These are phyloP conservation scores for Sebastes iracundus DNA, from an alignment of 2,797 vertebrate species.

Conservation along the genomic window DNA sequence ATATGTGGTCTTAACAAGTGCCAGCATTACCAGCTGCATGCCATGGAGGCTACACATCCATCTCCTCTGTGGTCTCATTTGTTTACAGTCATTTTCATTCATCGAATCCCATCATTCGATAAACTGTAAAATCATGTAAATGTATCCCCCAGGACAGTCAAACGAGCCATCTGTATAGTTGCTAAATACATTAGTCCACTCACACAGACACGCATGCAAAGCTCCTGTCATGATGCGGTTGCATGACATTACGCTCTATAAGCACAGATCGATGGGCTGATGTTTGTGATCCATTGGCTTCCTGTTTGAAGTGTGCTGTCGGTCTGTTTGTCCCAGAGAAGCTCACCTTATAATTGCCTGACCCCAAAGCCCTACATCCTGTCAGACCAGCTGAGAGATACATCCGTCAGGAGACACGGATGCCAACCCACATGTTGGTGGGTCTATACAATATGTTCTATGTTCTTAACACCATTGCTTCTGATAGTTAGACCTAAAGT, in stretches of 20 bases:
- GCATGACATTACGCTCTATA: slow-evolving; percentile 25
- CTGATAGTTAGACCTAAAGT: neutral
- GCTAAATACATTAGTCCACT: neutral
- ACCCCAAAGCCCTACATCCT: slow-evolving; percentile 2
- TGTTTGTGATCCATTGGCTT: slow-evolving; percentile 56
- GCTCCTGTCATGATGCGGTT: neutral
- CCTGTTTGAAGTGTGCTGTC: slow-evolving; percentile 47
- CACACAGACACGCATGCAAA: neutral
- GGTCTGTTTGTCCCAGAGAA: slow-evolving; percentile 31
- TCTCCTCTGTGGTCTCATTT: neutral
- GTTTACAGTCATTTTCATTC: neutral
- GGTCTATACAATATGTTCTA: neutral
- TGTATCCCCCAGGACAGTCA: neutral
- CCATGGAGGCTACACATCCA: neutral
- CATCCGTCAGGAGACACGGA: slow-evolving; percentile 7
- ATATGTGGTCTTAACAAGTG: neutral
- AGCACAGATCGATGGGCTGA: slow-evolving; percentile 37
- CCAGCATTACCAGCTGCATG: neutral
- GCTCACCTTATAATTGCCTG: slow-evolving; percentile 44
- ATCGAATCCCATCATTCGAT: neutral
- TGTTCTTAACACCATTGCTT: neutral
- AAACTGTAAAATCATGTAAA: neutral
- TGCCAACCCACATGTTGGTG: neutral
- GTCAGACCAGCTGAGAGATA: slow-evolving; percentile 9
- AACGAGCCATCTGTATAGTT: neutral